A percentile compares a stretch with the other conserved stretches of the same genome.
phyloP scores from a whole-genome alignment of 2,113 vertebrate genomes.

The Epinephelus lanceolatus region DNA sequence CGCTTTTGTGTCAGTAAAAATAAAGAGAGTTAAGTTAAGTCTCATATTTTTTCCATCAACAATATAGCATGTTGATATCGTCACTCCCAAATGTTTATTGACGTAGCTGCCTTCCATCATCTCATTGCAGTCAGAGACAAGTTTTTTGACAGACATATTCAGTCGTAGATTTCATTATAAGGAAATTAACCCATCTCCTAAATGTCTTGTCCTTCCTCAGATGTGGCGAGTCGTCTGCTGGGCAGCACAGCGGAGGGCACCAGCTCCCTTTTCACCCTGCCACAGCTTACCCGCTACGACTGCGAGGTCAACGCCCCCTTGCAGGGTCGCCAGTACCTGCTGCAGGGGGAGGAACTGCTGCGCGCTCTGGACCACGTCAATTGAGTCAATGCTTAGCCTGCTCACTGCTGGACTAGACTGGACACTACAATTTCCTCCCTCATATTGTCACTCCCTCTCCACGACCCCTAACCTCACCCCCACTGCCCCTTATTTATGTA shows the following conservation, averaged over 20 bases:
- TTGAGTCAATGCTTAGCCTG: constrained; percentile 83
- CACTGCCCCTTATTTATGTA: constrained; percentile 77
- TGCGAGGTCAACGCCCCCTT: constrained; percentile 96
- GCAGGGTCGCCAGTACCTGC: constrained; percentile 92
- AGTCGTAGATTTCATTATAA: too few relatives aligned
- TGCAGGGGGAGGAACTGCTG: constrained; percentile 96
- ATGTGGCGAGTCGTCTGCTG: constrained; percentile 93
- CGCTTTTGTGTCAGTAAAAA: too few relatives aligned
- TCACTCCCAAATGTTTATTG: too few relatives aligned
- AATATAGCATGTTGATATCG: too few relatives aligned
- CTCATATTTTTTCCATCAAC: too few relatives aligned
- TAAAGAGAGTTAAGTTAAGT: too few relatives aligned
- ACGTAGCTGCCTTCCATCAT: too few relatives aligned
- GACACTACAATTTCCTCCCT: constrained; percentile 91
- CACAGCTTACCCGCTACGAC: constrained; percentile 94
- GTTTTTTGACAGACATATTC: too few relatives aligned
- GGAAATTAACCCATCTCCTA: too few relatives aligned
- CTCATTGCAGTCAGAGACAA: too few relatives aligned
- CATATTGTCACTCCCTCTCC: constrained; percentile 79
- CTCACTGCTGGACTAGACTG: constrained; percentile 83
- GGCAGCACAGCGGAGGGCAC: constrained; percentile 90
- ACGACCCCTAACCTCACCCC: not conserved
- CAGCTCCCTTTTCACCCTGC: constrained; percentile 82
- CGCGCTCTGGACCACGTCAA: constrained; percentile 96
- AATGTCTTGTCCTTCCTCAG: constrained; percentile 70